These are phyloP conservation scores for Archivesica marissinica DNA, from an alignment of 1,140 invertebrate species.

Conservation along the genomic window DNA sequence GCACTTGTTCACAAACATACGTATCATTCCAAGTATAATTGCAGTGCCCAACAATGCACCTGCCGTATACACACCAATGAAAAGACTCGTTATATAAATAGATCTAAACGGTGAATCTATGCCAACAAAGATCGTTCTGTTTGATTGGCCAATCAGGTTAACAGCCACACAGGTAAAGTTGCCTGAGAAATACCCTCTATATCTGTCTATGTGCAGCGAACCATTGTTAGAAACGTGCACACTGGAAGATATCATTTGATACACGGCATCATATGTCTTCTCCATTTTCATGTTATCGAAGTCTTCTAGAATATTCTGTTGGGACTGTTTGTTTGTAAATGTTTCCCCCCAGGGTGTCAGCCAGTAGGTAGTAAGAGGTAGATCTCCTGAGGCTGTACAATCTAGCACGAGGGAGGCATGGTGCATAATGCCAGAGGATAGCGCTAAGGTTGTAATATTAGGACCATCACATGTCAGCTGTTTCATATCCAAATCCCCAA, in stretches of 20 bases:
- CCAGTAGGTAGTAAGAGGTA: conserved; percentile 74
- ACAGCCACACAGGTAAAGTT: conserved; percentile 74
- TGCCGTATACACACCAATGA: conserved; percentile 67
- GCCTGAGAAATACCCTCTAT: conserved; percentile 75
- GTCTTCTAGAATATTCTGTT: conserved; percentile 45
- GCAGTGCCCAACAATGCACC: conserved; percentile 67
- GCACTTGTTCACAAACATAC: conserved; percentile 60
- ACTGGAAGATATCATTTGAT: conserved; percentile 40
- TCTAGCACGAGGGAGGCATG: conserved; percentile 57
- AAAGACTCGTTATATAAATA: conserved; percentile 62
- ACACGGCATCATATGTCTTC: conserved; percentile 56
- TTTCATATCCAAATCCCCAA: conserved; percentile 59
- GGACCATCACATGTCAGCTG: conserved; percentile 68
- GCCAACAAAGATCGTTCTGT: conserved; percentile 56
- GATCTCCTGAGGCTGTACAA: conserved; percentile 69
- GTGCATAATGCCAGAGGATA: conserved; percentile 37
- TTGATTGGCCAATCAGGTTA: conserved; percentile 70
- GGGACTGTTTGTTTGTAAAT: conserved; percentile 61
- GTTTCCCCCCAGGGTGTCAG: conserved; percentile 73
- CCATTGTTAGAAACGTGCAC: conserved; percentile 59
- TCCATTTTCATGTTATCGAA: conserved; percentile 18
- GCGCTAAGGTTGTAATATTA: conserved; percentile 41
- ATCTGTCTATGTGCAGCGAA: conserved; percentile 66
- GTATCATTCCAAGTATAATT: conserved; percentile 70
- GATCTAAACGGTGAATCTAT: conserved; percentile 50